Percentiles rank a stretch among this genome's conserved stretches.
Evolutionary conservation across 2,113 vertebrate species (phyloP).

Genomic region (Chionis minor): DNA sequence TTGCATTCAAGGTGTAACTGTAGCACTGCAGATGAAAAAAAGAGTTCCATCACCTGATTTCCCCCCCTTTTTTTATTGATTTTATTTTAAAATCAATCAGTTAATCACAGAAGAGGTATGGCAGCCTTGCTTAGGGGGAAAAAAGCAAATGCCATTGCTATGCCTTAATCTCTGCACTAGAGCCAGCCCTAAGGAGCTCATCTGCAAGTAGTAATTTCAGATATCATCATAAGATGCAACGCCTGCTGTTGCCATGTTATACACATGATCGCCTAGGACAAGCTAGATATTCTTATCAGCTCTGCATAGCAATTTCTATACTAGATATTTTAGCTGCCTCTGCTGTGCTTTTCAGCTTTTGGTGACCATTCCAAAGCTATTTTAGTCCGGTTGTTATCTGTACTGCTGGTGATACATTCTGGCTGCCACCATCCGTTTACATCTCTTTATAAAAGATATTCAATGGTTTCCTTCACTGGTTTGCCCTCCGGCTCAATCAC

Average conservation of each 20-base stretch:
- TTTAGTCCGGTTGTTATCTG: slow-evolving; percentile 44
- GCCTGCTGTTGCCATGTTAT: not conserved
- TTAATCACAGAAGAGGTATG: not conserved
- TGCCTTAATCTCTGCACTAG: not conserved
- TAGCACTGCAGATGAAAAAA: not conserved
- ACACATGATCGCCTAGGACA: not conserved
- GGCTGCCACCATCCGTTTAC: slow-evolving; percentile 25
- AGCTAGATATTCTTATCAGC: not conserved
- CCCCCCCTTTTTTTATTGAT: not conserved
- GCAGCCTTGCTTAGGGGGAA: not conserved
- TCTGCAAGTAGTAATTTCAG: not conserved
- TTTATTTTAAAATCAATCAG: not conserved
- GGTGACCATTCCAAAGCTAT: slow-evolving; percentile 52
- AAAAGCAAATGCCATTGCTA: not conserved
- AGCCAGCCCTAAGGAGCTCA: not conserved
- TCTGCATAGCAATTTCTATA: not conserved
- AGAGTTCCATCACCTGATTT: not conserved
- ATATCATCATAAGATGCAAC: not conserved
- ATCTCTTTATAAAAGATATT: not conserved
- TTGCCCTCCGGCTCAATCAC: not conserved
- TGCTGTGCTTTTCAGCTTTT: slow-evolving; percentile 10
- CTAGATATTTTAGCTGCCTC: slow-evolving; percentile 17
- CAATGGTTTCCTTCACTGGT: not conserved
- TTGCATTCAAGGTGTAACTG: not conserved
- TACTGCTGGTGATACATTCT: not conserved